phyloP scores from a whole-genome alignment of 92 coral and sea anemone genomes.

The Heliopora coerulea region DNA sequence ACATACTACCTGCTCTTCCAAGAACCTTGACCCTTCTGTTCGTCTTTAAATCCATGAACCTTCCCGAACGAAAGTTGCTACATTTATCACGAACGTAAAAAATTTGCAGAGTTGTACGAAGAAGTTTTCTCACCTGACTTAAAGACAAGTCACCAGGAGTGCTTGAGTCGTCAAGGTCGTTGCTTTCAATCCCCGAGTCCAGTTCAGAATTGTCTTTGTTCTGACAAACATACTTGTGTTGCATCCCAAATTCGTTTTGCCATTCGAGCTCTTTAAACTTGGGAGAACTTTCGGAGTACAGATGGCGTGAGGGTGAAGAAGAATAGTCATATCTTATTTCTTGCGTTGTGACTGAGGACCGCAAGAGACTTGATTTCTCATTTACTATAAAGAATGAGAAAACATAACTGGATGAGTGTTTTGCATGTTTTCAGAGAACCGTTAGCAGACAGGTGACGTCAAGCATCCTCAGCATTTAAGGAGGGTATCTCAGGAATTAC shows the following conservation, averaged over 20 bases:
- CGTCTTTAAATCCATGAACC: too few relatives aligned
- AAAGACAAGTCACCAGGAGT: constrained; percentile 32
- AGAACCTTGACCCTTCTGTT: too few relatives aligned
- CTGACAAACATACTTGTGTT: not conserved
- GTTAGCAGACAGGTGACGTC: not conserved
- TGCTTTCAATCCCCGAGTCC: constrained; percentile 38
- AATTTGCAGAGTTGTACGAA: too few relatives aligned
- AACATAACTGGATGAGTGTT: too few relatives aligned
- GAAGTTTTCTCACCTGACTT: constrained; percentile 1
- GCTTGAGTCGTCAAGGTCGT: constrained; percentile 30
- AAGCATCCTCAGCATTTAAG: too few relatives aligned
- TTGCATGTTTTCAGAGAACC: too few relatives aligned
- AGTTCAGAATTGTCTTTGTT: not conserved
- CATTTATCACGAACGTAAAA: too few relatives aligned
- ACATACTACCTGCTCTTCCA: too few relatives aligned
- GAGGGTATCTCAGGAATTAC: too few relatives aligned
- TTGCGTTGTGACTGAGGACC: constrained; percentile 83
- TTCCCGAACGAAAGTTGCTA: too few relatives aligned
- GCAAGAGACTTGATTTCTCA: constrained; percentile 89
- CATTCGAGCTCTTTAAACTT: constrained; percentile 81
- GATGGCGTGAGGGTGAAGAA: constrained; percentile 80
- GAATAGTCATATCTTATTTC: constrained; percentile 89
- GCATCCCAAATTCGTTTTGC: constrained; percentile 73
- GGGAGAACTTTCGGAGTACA: constrained; percentile 80
- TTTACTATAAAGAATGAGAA: constrained; percentile 44